Base-by-base conservation (phyloP, 2,888 invertebrate genomes). In the Venustoraphidia nigricollis region DNA sequence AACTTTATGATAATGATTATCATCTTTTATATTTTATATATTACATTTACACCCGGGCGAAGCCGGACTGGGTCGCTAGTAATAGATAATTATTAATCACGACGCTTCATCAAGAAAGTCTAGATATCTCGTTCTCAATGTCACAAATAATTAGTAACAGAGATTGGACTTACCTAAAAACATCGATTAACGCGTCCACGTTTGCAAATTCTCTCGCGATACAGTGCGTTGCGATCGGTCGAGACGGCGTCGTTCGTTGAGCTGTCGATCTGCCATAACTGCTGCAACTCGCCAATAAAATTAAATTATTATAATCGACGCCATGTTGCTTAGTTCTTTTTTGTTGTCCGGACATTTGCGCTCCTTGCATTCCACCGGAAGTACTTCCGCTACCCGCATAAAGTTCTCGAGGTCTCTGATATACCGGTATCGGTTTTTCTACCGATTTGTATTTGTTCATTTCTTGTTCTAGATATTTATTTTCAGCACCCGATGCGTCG, bases 261-360 rank as follows among this genome's bases (percentile, higher is more conserved):
- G 27, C 27, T 27, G 27, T 27, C 27, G 27, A 27, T 27, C 27
- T 27, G 6, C 27, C 27, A 6, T 27, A 27, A 27, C 27, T 27
- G 27, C 27, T 27, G 27, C 27, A 27, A 6, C 27, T 27, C 5
- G 36, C 38, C 17, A 45, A 36, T 11, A 44, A 35, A 34, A 44
- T 44, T 44, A 44, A 35, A 34, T 44, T 44, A 35, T 44, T 44
- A 44, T 34, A 44, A 34, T 44, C 44, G 2, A 44, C 44, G 11
- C 44, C 44, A 2, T 44, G 44, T 27, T 44, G 44, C 14, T 44
- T 44, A 27, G 27, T 27, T 27, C 27, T 3, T 27, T 27, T 27
- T 27, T 27, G 27, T 27, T 27, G 27, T 27, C 27, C 27, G 27
- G 27, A 27, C 10, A 34, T 10, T 36, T 44, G 44, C 14, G 14